Evolutionary conservation across 2,888 invertebrate genomes (phyloP).

Genomic region (Cephus sareptanus): DNA sequence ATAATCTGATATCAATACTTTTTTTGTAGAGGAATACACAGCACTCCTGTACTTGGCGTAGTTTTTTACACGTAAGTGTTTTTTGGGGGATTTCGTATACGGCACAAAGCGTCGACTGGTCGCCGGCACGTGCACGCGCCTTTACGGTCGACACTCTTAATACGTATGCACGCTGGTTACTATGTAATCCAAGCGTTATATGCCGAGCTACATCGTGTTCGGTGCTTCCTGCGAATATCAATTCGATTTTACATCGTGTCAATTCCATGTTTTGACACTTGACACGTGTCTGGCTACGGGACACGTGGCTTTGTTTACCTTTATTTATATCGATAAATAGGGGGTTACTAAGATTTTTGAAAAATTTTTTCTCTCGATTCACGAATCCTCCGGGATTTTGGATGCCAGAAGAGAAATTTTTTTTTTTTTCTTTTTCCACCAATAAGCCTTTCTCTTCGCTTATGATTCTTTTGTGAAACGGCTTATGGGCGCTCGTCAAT

Average conservation of each 20-base stretch:
- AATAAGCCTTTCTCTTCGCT: conserved; percentile 27
- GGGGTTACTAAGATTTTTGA: background rate
- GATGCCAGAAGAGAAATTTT: background rate
- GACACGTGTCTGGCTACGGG: background rate
- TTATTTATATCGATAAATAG: no score
- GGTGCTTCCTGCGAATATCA: background rate
- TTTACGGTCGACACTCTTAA: background rate
- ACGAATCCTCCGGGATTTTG: background rate
- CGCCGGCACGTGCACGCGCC: conserved; percentile 20
- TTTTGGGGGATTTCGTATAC: no score
- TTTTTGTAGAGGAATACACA: no score
- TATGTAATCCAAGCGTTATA: background rate
- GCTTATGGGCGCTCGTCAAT: conserved; percentile 7
- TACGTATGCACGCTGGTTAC: background rate
- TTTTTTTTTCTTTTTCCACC: background rate
- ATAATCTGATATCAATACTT: no score
- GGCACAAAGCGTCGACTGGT: conserved; percentile 10
- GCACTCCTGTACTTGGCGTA: no score
- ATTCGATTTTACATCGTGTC: background rate
- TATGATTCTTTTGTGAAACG: conserved; percentile 29
- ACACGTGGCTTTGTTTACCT: background rate
- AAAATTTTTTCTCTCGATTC: background rate
- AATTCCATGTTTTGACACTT: background rate
- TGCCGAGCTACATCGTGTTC: background rate
- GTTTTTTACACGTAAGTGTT: no score